A percentile compares a stretch with the other conserved stretches of the same genome.
Evolutionary conservation across 2,797 vertebrate species (phyloP).

Genomic region (Sebastes reedi): DNA sequence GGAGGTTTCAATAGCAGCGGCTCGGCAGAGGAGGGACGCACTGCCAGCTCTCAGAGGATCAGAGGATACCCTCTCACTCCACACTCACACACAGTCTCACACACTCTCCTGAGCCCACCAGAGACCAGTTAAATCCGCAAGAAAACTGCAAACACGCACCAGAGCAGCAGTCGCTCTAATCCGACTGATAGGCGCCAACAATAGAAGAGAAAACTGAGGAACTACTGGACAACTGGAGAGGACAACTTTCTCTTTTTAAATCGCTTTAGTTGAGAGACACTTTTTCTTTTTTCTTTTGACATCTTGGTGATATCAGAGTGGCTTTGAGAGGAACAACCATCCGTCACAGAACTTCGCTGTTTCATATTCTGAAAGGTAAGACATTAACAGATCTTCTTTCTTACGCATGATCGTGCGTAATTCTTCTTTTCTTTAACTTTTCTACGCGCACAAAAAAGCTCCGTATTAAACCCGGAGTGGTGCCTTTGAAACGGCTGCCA

Average conservation of each 20-base stretch:
- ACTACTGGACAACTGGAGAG: slow-evolving; percentile 66
- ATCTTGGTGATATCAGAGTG: slow-evolving; percentile 35
- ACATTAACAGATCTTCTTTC: not conserved
- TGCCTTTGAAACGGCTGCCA: slow-evolving; percentile 79
- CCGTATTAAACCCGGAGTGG: not conserved
- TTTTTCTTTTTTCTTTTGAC: not conserved
- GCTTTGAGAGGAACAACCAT: slow-evolving; percentile 37
- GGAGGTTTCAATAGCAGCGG: slow-evolving; percentile 80
- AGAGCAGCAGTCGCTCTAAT: slow-evolving; percentile 61
- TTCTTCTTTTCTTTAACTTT: slow-evolving; percentile 23
- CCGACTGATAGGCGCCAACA: slow-evolving; percentile 63
- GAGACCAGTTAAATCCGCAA: slow-evolving; percentile 75
- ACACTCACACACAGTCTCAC: slow-evolving; percentile 43
- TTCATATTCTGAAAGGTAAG: slow-evolving; percentile 67
- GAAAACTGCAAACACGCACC: slow-evolving; percentile 74
- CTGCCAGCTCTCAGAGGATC: slow-evolving; percentile 63
- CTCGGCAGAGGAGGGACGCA: slow-evolving; percentile 81
- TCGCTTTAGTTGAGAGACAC: slow-evolving; percentile 17
- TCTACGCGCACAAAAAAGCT: not conserved
- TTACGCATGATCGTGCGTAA: not conserved
- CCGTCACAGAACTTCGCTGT: slow-evolving; percentile 38
- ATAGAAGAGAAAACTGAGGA: slow-evolving; percentile 60
- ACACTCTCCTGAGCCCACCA: slow-evolving; percentile 67
- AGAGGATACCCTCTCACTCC: slow-evolving; percentile 73
- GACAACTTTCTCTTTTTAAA: slow-evolving; percentile 61